phyloP scores from a whole-genome alignment of 2,888 invertebrate species.

The Mycalesis mineus region DNA sequence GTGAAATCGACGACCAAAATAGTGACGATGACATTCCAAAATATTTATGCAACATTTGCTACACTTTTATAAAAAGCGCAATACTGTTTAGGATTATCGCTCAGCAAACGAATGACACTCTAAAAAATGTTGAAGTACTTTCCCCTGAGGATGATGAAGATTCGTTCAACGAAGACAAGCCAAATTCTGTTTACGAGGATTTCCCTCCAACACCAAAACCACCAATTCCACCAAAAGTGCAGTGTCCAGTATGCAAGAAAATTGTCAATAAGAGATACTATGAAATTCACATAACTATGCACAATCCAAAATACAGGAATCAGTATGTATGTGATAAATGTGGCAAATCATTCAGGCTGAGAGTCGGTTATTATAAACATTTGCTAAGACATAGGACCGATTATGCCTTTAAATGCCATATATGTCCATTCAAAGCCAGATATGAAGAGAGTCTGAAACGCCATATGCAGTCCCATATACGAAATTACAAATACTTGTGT shows the following conservation, averaged over 20 bases:
- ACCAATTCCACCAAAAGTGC: conserved; percentile 32
- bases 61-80: conserved; percentile 48
- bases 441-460: conserved; percentile 40
- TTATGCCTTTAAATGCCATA: conserved; percentile 41
- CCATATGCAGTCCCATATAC: conserved; percentile 43
- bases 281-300: conserved; percentile 42
- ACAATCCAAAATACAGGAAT: conserved; percentile 39
- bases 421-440: conserved; percentile 43
- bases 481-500: conserved; percentile 48
- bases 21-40: conserved; percentile 49
- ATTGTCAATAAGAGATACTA: conserved; percentile 41
- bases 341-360: conserved; percentile 41
- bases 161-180: neutral
- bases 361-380: conserved; percentile 46
- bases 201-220: neutral
- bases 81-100: conserved; percentile 52
- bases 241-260: conserved; percentile 42
- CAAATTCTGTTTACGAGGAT: neutral
- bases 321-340: conserved; percentile 44
- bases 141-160: conserved; percentile 28
- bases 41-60: conserved; percentile 48
- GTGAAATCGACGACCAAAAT: conserved; percentile 38
- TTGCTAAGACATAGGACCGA: conserved; percentile 41
- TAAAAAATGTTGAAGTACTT: conserved; percentile 37
- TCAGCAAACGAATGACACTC: conserved; percentile 42